phyloP scores from a whole-genome alignment of 2,113 vertebrate species.

The Nematolebias whitei region DNA sequence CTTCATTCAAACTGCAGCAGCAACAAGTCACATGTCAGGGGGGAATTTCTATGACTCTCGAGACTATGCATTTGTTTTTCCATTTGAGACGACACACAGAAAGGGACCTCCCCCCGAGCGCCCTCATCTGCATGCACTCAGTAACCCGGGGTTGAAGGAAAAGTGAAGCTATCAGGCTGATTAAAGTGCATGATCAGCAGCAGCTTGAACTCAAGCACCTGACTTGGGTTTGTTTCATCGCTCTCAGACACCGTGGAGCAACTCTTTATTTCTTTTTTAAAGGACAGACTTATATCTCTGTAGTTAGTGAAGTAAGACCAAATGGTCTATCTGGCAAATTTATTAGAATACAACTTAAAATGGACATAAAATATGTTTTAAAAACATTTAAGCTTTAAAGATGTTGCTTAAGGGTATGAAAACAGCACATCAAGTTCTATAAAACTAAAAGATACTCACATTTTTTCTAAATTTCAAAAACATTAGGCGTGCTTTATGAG shows the following conservation, averaged over 20 bases:
- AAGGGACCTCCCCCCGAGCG: slow-evolving; percentile 44
- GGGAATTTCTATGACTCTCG: slow-evolving; percentile 35
- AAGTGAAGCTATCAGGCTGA: slow-evolving; percentile 2
- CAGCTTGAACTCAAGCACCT: slow-evolving; percentile 2
- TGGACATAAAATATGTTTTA: too few relatives aligned
- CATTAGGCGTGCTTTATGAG: too few relatives aligned
- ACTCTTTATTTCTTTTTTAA: too few relatives aligned
- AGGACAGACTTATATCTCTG: background rate
- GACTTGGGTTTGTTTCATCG: background rate
- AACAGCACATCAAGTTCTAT: too few relatives aligned
- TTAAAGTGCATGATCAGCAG: slow-evolving; percentile 27
- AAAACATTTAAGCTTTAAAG: too few relatives aligned
- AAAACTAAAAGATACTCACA: too few relatives aligned
- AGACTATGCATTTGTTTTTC: slow-evolving; percentile 53
- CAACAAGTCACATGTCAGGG: slow-evolving; percentile 34
- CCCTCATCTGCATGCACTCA: slow-evolving; percentile 34
- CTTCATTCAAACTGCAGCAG: slow-evolving; percentile 23
- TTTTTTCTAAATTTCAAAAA: too few relatives aligned
- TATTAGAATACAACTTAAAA: too few relatives aligned
- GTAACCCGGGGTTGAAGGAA: slow-evolving; percentile 10
- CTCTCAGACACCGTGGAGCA: too few relatives aligned
- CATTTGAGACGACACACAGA: slow-evolving; percentile 8
- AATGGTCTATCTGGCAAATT: too few relatives aligned
- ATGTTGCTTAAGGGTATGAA: too few relatives aligned
- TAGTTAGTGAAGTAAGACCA: background rate